These are phyloP conservation scores for Orcinus orca DNA, from an alignment of 2,113 vertebrate species.

Conservation along the genomic window DNA sequence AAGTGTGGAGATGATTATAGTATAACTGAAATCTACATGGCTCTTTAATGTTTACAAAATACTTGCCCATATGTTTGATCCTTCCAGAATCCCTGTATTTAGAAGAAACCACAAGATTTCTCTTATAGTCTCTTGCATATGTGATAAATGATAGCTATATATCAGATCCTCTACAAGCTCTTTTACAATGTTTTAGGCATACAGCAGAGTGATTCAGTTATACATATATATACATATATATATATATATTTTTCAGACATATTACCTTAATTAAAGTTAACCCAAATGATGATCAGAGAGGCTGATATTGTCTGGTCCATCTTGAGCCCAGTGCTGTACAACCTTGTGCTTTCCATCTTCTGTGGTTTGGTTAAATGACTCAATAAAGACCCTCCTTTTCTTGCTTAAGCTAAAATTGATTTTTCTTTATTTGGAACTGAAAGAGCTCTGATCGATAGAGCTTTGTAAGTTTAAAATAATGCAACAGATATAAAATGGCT, in stretches of 20 bases:
- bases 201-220: background rate
- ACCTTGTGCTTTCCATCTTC: background rate
- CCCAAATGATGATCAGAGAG: background rate
- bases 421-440: background rate
- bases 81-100: background rate
- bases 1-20: background rate
- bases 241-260: background rate
- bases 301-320: background rate
- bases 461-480: background rate
- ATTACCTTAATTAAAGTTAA: background rate
- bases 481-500: background rate
- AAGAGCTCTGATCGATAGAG: background rate
- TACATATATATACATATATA: background rate
- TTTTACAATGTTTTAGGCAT: background rate
- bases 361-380: background rate
- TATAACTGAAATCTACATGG: background rate
- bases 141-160: background rate
- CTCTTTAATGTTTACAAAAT: background rate
- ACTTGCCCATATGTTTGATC: background rate
- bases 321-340: background rate
- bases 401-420: background rate
- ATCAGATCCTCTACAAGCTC: background rate
- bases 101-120: background rate
- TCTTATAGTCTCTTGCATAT: background rate
- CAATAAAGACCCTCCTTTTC: background rate